These are phyloP conservation scores for Leptopilina syphax DNA, from an alignment of 2,888 invertebrate species.

Conservation along the genomic window DNA sequence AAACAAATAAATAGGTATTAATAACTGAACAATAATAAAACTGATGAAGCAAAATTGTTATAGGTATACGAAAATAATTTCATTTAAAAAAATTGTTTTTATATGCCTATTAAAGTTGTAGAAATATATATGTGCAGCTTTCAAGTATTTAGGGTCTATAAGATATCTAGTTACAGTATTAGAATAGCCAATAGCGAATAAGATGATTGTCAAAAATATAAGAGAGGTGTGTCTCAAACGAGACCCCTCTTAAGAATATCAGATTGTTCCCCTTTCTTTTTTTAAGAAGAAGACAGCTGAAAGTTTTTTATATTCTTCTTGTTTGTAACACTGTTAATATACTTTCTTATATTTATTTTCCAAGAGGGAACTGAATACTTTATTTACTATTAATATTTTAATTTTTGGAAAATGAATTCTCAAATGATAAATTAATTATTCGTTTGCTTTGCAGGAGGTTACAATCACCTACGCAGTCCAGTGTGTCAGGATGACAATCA, in stretches of 20 bases:
- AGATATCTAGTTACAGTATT: slow-evolving; percentile 11
- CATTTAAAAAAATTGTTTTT: not conserved
- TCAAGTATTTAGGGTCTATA: not conserved
- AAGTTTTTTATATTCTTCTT: not conserved
- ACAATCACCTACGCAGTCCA: slow-evolving; percentile 79
- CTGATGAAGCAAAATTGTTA: too few relatives aligned
- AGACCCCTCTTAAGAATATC: slow-evolving; percentile 21
- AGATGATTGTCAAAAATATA: slow-evolving; percentile 5
- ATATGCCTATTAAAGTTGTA: not conserved
- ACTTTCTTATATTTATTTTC: not conserved
- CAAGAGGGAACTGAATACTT: too few relatives aligned
- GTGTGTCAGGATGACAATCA: slow-evolving; percentile 74
- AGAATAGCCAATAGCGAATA: slow-evolving; percentile 12
- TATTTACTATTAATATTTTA: too few relatives aligned
- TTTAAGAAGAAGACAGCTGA: slow-evolving; percentile 11
- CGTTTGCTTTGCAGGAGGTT: slow-evolving; percentile 76
- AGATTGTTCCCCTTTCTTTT: slow-evolving; percentile 12
- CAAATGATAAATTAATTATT: not conserved
- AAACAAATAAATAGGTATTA: too few relatives aligned
- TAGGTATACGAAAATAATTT: too few relatives aligned
- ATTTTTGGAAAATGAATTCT: too few relatives aligned
- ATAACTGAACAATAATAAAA: too few relatives aligned
- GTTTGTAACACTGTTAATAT: not conserved
- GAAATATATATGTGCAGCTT: not conserved
- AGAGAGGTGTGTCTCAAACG: slow-evolving; percentile 19